A percentile compares a stretch with the other conserved stretches of the same genome.
Evolutionary conservation across 1,140 invertebrate genomes (phyloP).

Genomic region (Drosophila willistoni): DNA sequence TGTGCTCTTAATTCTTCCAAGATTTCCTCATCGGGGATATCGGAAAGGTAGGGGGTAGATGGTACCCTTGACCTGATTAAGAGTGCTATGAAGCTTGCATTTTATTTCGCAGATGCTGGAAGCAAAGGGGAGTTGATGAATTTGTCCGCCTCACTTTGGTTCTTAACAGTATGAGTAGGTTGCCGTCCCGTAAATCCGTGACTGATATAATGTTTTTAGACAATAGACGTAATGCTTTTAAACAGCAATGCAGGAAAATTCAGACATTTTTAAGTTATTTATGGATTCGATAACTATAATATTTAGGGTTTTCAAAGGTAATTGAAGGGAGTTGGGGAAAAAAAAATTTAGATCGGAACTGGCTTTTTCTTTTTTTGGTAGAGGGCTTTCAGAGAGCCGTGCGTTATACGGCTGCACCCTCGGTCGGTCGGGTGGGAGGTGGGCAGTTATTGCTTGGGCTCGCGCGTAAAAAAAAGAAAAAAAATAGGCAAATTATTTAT

Average conservation of each 20-base stretch:
- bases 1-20: slow-evolving; percentile 17
- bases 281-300: not conserved
- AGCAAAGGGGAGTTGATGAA: not conserved
- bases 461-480: no score
- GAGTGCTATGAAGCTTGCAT: no score
- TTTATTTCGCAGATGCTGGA: no score
- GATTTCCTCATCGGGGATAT: slow-evolving; percentile 5
- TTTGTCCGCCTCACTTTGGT: not conserved
- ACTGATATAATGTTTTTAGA: slow-evolving; percentile 1
- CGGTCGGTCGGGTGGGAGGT: no score
- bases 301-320: slow-evolving; percentile 8
- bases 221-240: not conserved
- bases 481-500: no score
- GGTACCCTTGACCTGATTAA: no score
- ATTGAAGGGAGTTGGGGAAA: not conserved
- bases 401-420: no score
- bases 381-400: no score
- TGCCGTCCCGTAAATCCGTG: not conserved
- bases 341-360: no score
- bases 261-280: slow-evolving; percentile 10
- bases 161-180: not conserved
- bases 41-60: not conserved
- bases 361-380: no score
- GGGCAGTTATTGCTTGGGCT: no score
- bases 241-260: slow-evolving; percentile 9